These are phyloP conservation scores for Limnothrissa miodon DNA, from an alignment of 2,113 vertebrate genomes.

Conservation along the genomic window DNA sequence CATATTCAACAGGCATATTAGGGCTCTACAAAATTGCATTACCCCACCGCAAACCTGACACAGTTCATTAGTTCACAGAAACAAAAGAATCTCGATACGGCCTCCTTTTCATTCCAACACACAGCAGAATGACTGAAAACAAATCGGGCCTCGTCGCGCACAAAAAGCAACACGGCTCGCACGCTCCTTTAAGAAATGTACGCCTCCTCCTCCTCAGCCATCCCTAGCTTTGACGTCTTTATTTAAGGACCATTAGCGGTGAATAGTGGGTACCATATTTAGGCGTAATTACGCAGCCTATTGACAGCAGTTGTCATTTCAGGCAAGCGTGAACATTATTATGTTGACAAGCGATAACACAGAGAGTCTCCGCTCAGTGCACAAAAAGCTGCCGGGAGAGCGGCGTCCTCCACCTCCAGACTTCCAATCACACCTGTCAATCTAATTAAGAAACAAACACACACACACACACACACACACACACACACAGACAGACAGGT, in stretches of 20 bases:
- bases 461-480: constrained; percentile 37
- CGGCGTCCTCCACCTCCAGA: constrained; percentile 37
- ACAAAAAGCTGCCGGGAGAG: constrained; percentile 41
- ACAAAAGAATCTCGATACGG: constrained; percentile 46
- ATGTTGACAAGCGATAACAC: constrained; percentile 51
- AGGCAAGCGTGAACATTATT: constrained; percentile 47
- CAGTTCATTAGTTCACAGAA: constrained; percentile 53
- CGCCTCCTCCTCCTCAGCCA: neutral
- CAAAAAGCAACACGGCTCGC: constrained; percentile 16
- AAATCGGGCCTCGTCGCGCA: constrained; percentile 12
- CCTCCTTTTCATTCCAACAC: constrained; percentile 6
- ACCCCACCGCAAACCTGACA: constrained; percentile 44
- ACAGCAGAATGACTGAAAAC: neutral
- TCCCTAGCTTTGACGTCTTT: constrained; percentile 42
- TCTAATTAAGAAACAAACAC: constrained; percentile 43
- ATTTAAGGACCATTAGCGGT: constrained; percentile 44
- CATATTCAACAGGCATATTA: constrained; percentile 51
- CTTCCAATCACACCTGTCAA: constrained; percentile 41
- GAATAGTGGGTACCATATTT: constrained; percentile 43
- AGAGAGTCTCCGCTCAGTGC: constrained; percentile 42
- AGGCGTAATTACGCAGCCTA: constrained; percentile 46
- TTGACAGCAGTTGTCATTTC: constrained; percentile 55
- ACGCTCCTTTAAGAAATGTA: constrained; percentile 2
- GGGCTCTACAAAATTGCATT: constrained; percentile 41
- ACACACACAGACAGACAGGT: constrained; percentile 43